Evolutionary conservation across 2,113 vertebrate genomes (phyloP), one percentile per base, ranked within the genome.

Genomic region (Cranoglanis bouderius): DNA sequence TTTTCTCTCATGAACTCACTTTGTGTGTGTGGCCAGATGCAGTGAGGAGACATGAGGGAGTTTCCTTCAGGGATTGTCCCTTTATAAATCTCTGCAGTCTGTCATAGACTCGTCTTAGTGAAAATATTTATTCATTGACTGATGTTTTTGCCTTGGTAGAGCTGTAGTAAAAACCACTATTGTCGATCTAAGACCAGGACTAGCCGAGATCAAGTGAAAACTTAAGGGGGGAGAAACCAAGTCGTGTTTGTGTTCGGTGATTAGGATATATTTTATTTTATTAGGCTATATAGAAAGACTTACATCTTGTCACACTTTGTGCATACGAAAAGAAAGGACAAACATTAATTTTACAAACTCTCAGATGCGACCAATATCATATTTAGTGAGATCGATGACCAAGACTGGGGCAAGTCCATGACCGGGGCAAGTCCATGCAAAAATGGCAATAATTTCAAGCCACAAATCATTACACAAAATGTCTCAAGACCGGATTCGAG

Each of bases 11-110:
- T 35, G 6, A 55, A 53, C 84, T 70, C 84, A 84, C 6, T 70
- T 51, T 57, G 13, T 67, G 29, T n/a, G 26, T 65, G 59, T 67
- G 67, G 67, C 21, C 32, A 40, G 24, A 57, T 55, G 57, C 29
- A 85, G 51, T 6, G 4, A 55, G 21, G 51, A 70, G 32, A 21
- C 40, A 67, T 21, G 16, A 32, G 29, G 40, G 43, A 51, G 26
- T 49, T 85, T 85, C 12, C 26, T 67, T 85, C 16, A 51, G 26
- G 40, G 38, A 63, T n/a, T 49, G 53, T 63, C 55, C 9, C 8
- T 78, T 77, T 74, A 78, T n/a, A 61, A 46, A 87, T 55, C 14
- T 78, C 53, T 86, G 85, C 53, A 77, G 53, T n/a, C 70, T 85
- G 85, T 84, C 82, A 57, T 59, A 82, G 21, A 59, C 32, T 85